Conservation (phyloP, 1,140 invertebrate species). For the Drosophila ercepeae region DNA sequence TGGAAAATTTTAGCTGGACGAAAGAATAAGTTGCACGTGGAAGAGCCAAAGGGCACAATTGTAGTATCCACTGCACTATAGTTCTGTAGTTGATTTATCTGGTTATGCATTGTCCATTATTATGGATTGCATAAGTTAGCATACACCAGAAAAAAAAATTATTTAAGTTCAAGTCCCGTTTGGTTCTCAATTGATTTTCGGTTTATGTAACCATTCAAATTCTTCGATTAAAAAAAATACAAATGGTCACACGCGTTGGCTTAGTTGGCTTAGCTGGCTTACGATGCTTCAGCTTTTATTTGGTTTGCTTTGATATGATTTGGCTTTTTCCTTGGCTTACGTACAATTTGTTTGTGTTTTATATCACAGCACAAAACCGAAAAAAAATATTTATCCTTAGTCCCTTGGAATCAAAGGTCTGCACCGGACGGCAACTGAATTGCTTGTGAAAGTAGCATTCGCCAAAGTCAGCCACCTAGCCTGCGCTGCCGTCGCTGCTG, state of each 20-base stretch:
- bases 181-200: not conserved
- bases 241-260: slow-evolving; percentile 24
- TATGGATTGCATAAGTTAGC: slow-evolving; percentile 61
- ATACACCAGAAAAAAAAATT: slow-evolving; percentile 45
- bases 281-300: slow-evolving; percentile 12
- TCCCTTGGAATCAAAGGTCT: slow-evolving; percentile 76
- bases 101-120: slow-evolving; percentile 16
- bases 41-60: slow-evolving; percentile 3
- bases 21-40: slow-evolving; percentile 38
- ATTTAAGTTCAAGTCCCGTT: slow-evolving; percentile 1
- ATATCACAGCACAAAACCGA: slow-evolving; percentile 82
- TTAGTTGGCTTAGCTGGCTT: not conserved
- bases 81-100: slow-evolving; percentile 4
- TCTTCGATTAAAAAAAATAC: not conserved
- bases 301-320: slow-evolving; percentile 20
- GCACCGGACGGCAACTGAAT: slow-evolving; percentile 80
- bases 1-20: slow-evolving; percentile 20
- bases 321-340: slow-evolving; percentile 43
- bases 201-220: not conserved
- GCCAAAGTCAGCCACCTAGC: slow-evolving; percentile 54
- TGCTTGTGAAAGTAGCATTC: slow-evolving; percentile 68
- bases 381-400: slow-evolving; percentile 80
- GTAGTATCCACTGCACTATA: slow-evolving; percentile 24
- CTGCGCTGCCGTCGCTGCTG: slow-evolving; percentile 44
- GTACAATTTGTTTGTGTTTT: slow-evolving; percentile 78